Percentiles rank a stretch among this genome's conserved stretches.
These are phyloP conservation scores for Xestia xanthographa DNA, from an alignment of 2,888 invertebrate species.

Conservation along the genomic window DNA sequence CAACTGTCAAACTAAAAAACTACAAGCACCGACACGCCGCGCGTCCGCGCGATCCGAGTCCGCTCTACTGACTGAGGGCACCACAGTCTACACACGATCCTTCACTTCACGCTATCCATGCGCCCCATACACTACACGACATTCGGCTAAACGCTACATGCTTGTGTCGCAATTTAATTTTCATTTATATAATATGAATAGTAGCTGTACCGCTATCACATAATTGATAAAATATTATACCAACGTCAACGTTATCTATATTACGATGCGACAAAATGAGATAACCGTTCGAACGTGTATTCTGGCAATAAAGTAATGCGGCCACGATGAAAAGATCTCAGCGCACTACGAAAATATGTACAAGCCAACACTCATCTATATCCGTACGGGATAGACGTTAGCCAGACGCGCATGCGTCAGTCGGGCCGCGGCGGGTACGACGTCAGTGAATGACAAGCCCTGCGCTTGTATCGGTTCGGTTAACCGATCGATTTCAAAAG, in stretches of 20 bases:
- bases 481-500: constrained; percentile 88
- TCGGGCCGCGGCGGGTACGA: constrained; percentile 79
- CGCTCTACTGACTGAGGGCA: constrained; percentile 86
- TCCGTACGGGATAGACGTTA: constrained; percentile 87
- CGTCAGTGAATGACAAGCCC: constrained; percentile 89
- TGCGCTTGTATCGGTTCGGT: constrained; percentile 82
- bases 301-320: constrained; percentile 83
- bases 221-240: constrained; percentile 87
- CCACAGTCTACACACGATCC: constrained; percentile 67
- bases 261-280: constrained; percentile 88
- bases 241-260: constrained; percentile 85
- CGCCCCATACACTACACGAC: constrained; percentile 77
- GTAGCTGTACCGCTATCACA: constrained; percentile 82
- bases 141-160: constrained; percentile 75
- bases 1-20: constrained; percentile 91
- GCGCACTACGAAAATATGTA: constrained; percentile 82
- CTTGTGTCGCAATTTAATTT: constrained; percentile 85
- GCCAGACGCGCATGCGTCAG: constrained; percentile 90
- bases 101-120: constrained; percentile 72
- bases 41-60: constrained; percentile 89
- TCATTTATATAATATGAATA: constrained; percentile 84
- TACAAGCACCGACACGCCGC: constrained; percentile 89
- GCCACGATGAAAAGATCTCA: constrained; percentile 83
- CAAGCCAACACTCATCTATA: constrained; percentile 84
- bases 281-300: constrained; percentile 83